A percentile compares a stretch with the other conserved stretches of the same genome.
Evolutionary conservation across 2,797 vertebrate species (phyloP).

Genomic region (Parauchenoglanis punctatus): DNA sequence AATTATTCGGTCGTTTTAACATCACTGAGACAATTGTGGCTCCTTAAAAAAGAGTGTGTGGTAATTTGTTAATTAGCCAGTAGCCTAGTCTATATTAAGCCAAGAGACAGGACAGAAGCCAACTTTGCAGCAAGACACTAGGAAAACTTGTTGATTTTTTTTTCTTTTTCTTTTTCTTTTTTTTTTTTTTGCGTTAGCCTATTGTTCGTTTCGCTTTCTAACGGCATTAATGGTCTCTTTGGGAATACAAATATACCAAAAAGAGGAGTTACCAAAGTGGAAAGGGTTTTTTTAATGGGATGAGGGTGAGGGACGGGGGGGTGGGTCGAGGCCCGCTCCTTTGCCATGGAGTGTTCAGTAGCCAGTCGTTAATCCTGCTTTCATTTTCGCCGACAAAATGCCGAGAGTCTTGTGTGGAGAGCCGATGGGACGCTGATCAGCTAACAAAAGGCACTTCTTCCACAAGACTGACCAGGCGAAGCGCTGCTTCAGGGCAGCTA

Average conservation of each 20-base stretch:
- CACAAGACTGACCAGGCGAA: constrained; percentile 82
- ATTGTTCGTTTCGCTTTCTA: constrained; percentile 71
- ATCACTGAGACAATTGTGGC: neutral
- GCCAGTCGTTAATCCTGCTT: constrained; percentile 91
- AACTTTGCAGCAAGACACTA: constrained; percentile 21
- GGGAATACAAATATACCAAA: constrained; percentile 93
- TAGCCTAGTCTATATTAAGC: neutral
- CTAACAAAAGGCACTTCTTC: constrained; percentile 88
- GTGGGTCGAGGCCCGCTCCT: constrained; percentile 84
- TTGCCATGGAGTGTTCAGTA: constrained; percentile 89
- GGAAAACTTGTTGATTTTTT: constrained; percentile 63
- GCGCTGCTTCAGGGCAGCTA: constrained; percentile 72
- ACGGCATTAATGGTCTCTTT: constrained; percentile 83
- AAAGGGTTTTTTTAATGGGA: constrained; percentile 67
- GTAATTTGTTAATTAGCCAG: constrained; percentile 28
- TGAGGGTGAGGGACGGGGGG: constrained; percentile 66
- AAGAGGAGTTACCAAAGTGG: constrained; percentile 85
- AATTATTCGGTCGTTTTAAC: constrained; percentile 4
- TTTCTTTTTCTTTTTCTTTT: constrained; percentile 24
- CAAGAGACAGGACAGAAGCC: neutral
- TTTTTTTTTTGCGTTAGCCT: constrained; percentile 56
- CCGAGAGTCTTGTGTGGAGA: constrained; percentile 89
- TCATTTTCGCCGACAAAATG: constrained; percentile 93
- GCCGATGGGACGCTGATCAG: constrained; percentile 93
- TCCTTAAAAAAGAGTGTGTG: neutral